A percentile compares a stretch with the other conserved stretches of the same genome.
phyloP scores from a whole-genome alignment of 2,797 vertebrate species.

The Myiotriccus ornatus region DNA sequence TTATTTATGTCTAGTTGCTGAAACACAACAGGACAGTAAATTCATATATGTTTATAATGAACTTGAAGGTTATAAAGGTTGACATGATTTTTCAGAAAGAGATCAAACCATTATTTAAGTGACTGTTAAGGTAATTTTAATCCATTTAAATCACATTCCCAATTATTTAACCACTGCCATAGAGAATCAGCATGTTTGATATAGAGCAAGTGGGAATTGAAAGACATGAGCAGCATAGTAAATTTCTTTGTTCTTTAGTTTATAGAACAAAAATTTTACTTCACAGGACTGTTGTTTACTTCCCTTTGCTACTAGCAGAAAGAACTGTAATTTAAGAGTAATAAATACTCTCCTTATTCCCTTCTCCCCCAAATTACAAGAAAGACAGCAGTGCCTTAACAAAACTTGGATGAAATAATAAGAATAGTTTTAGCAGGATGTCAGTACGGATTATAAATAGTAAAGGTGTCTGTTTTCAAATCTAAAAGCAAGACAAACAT shows the following conservation, averaged over 20 bases:
- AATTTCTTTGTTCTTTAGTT: background rate
- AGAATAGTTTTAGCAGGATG: background rate
- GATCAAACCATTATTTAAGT: background rate
- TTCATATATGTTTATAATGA: background rate
- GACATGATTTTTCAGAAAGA: background rate
- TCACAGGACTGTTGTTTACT: background rate
- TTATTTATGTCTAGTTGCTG: background rate
- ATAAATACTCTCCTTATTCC: background rate
- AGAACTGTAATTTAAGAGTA: background rate
- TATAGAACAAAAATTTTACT: background rate
- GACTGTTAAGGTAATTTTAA: background rate
- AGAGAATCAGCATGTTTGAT: background rate
- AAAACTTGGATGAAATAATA: background rate
- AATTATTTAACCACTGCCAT: background rate
- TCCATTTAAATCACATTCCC: background rate
- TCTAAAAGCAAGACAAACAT: background rate
- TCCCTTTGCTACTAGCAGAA: background rate
- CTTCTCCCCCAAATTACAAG: background rate
- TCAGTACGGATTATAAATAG: background rate
- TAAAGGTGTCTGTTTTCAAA: background rate
- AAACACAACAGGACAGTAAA: background rate
- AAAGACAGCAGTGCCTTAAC: background rate
- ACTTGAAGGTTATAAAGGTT: background rate
- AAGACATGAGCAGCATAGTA: background rate
- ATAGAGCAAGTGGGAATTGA: background rate